phyloP scores from a whole-genome alignment of 2,113 vertebrate genomes.

The Pantherophis guttatus region DNA sequence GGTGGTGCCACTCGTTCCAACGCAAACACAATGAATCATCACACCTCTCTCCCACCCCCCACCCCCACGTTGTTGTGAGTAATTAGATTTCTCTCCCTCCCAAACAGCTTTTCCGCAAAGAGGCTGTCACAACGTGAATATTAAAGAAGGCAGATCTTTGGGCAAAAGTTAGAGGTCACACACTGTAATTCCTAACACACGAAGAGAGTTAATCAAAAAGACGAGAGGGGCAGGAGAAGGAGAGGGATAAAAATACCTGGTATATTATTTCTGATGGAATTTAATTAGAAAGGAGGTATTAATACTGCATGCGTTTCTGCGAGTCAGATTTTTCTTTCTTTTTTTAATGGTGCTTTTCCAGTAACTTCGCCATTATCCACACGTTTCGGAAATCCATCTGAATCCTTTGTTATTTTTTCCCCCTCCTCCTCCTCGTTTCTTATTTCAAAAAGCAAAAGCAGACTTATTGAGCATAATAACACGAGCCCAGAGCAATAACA shows the following conservation, averaged over 20 bases:
- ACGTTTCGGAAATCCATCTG: constrained; percentile 32
- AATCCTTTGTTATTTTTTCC: constrained; percentile 1
- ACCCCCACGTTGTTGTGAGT: constrained; percentile 56
- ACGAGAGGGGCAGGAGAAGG: constrained; percentile 62
- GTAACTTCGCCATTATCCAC: constrained; percentile 21
- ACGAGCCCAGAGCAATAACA: constrained; percentile 29
- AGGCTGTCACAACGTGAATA: constrained; percentile 53
- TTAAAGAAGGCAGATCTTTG: constrained; percentile 60
- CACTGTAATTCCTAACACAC: constrained; percentile 62
- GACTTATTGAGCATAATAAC: constrained; percentile 29
- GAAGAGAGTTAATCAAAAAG: constrained; percentile 67
- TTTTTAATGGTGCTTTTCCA: constrained; percentile 31
- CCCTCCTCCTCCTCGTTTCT: not conserved
- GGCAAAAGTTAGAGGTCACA: constrained; percentile 63
- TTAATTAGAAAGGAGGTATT: constrained; percentile 69
- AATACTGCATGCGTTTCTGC: constrained; percentile 53
- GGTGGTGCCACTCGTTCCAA: constrained; percentile 57
- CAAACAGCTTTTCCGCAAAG: constrained; percentile 46
- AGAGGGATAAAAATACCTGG: constrained; percentile 60
- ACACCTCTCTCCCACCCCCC: not conserved
- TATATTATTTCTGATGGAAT: constrained; percentile 61
- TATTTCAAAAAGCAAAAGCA: not conserved
- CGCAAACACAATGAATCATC: constrained; percentile 60
- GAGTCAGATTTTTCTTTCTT: constrained; percentile 33
- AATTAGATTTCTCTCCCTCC: constrained; percentile 60